Evolutionary conservation across 1,140 invertebrate species (phyloP).

Genomic region (Drosophila sturtevanti): DNA sequence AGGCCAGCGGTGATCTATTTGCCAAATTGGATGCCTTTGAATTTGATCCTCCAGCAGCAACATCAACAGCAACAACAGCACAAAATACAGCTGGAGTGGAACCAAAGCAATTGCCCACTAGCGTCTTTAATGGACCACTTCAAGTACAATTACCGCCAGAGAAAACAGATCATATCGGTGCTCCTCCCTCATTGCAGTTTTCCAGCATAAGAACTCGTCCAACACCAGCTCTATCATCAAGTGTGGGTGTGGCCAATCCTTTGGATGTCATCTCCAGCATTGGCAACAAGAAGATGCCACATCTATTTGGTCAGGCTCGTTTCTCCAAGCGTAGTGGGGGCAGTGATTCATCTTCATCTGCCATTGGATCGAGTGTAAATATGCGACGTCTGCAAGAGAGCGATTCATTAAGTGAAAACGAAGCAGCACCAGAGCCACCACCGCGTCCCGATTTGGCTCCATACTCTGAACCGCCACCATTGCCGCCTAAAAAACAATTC

Average conservation of each 20-base stretch:
- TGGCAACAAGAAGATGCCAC: conserved; percentile 80
- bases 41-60: conserved; percentile 82
- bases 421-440: conserved; percentile 87
- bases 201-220: conserved; percentile 50
- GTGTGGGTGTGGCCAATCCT: conserved; percentile 33
- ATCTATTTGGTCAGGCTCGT: conserved; percentile 76
- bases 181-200: conserved; percentile 17
- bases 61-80: conserved; percentile 11
- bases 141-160: conserved; percentile 66
- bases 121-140: conserved; percentile 62
- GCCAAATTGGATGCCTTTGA: conserved; percentile 86
- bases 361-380: conserved; percentile 77
- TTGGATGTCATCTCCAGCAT: conserved; percentile 81
- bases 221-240: conserved; percentile 35
- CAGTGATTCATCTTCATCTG: conserved; percentile 42
- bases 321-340: conserved; percentile 62
- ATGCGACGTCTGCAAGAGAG: conserved; percentile 82
- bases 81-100: background rate
- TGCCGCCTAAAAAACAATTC: conserved; percentile 91
- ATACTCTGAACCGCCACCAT: conserved; percentile 88
- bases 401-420: conserved; percentile 83
- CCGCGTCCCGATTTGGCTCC: conserved; percentile 85
- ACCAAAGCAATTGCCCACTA: background rate
- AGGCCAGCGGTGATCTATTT: conserved; percentile 84
- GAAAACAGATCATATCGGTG: conserved; percentile 24